A percentile compares a stretch with the other conserved stretches of the same genome.
Conservation (phyloP, 2,888 invertebrate genomes). For the Philereme vetulata region DNA sequence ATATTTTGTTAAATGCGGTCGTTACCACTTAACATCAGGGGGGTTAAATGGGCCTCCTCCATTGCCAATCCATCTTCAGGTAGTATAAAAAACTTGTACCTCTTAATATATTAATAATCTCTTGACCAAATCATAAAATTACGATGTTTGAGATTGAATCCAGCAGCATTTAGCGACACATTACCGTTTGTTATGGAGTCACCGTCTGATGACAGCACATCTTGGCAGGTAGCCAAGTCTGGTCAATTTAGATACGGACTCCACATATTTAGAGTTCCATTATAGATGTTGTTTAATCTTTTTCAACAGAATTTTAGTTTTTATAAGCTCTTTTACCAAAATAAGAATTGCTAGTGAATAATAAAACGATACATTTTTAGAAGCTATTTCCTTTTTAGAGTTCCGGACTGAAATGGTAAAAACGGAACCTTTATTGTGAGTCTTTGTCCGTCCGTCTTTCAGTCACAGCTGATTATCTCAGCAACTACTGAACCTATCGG, state of each 20-base stretch:
- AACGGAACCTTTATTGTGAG: too few species aligned
- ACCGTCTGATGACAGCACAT: slow-evolving; percentile 36
- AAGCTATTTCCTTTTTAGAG: too few species aligned
- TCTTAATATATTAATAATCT: neutral
- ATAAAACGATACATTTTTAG: too few species aligned
- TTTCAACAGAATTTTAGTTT: neutral
- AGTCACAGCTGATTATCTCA: too few species aligned
- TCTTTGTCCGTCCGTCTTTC: neutral
- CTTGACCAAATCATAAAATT: neutral
- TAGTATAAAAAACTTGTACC: neutral
- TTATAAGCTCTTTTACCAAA: neutral
- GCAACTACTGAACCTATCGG: too few species aligned
- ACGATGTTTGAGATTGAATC: slow-evolving; percentile 2
- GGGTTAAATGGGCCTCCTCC: too few species aligned
- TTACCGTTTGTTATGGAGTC: slow-evolving; percentile 25
- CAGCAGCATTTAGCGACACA: slow-evolving; percentile 10
- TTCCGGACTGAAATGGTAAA: too few species aligned
- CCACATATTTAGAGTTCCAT: neutral
- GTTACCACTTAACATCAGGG: too few species aligned
- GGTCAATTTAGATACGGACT: slow-evolving; percentile 25
- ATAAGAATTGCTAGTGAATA: too few species aligned
- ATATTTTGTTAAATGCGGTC: too few species aligned
- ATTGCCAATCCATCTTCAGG: too few species aligned
- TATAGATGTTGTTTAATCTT: slow-evolving; percentile 2
- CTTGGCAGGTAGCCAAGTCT: slow-evolving; percentile 39